Evolutionary conservation across 2,797 vertebrate species (phyloP).

Genomic region (Malurus splendens): DNA sequence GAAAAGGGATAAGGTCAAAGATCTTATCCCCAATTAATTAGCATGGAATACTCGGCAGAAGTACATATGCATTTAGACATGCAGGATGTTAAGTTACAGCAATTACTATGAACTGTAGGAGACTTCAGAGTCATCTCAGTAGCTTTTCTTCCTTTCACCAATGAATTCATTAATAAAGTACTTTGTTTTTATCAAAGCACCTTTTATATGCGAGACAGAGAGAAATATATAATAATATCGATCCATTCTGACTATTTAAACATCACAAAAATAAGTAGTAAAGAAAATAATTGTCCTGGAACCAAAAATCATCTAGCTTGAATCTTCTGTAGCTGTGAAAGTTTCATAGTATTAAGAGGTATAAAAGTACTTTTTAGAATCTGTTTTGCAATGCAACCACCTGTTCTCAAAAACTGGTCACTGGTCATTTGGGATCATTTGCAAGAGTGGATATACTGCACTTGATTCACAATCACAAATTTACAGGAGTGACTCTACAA

Average conservation of each 20-base stretch:
- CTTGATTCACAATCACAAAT: neutral
- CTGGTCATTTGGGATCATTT: neutral
- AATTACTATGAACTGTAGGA: neutral
- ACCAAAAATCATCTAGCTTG: conserved; percentile 3
- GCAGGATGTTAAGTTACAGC: neutral
- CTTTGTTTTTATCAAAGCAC: neutral
- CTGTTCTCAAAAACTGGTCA: neutral
- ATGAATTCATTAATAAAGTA: neutral
- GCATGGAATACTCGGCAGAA: neutral
- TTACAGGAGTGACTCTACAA: neutral
- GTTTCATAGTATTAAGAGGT: neutral
- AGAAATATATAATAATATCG: neutral
- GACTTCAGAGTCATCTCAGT: neutral
- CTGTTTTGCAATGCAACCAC: neutral
- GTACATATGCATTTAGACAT: neutral
- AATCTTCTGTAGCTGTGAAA: neutral
- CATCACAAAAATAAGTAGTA: neutral
- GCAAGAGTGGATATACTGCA: neutral
- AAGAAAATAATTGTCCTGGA: neutral
- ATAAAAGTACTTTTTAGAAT: neutral
- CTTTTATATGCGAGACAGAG: neutral
- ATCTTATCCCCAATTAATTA: neutral
- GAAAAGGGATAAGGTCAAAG: neutral
- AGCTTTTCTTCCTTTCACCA: neutral
- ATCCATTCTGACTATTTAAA: neutral